Conservation (phyloP, 2,888 invertebrate genomes). For the Cenopis cana region DNA sequence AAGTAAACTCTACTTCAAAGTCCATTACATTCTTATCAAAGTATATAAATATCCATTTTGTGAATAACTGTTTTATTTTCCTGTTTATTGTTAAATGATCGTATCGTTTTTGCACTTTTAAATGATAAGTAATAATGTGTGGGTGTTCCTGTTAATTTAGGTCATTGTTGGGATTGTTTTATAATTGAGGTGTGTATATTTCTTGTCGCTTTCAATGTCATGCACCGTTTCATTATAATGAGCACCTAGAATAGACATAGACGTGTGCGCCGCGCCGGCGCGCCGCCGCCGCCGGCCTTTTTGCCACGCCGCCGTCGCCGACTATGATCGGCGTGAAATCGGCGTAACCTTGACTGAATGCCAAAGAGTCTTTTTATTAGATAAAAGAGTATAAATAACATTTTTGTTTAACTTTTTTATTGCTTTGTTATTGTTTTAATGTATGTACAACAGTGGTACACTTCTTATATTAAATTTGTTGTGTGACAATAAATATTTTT, state of each 20-base stretch:
- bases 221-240: conserved; percentile 25
- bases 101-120: conserved; percentile 28
- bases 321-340: too few species aligned
- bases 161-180: conserved; percentile 79
- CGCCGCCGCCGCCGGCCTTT: too few species aligned
- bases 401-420: too few species aligned
- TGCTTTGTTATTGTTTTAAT: too few species aligned
- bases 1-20: conserved; percentile 25
- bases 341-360: too few species aligned
- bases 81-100: conserved; percentile 24
- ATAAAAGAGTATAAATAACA: too few species aligned
- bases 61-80: conserved; percentile 39
- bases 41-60: conserved; percentile 12
- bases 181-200: conserved; percentile 77
- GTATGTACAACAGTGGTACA: too few species aligned
- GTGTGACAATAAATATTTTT: too few species aligned
- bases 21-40: conserved; percentile 27
- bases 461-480: too few species aligned
- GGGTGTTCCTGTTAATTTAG: conserved; percentile 69
- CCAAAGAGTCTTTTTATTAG: too few species aligned
- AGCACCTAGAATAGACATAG: conserved; percentile 17
- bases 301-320: too few species aligned
- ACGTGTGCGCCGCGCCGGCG: too few species aligned
- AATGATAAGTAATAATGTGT: conserved; percentile 33
- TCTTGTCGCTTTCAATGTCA: conserved; percentile 38